Percentiles rank a stretch among this genome's conserved stretches.
phyloP scores from a whole-genome alignment of 2,888 invertebrate species.

The Drosophila mimica region DNA sequence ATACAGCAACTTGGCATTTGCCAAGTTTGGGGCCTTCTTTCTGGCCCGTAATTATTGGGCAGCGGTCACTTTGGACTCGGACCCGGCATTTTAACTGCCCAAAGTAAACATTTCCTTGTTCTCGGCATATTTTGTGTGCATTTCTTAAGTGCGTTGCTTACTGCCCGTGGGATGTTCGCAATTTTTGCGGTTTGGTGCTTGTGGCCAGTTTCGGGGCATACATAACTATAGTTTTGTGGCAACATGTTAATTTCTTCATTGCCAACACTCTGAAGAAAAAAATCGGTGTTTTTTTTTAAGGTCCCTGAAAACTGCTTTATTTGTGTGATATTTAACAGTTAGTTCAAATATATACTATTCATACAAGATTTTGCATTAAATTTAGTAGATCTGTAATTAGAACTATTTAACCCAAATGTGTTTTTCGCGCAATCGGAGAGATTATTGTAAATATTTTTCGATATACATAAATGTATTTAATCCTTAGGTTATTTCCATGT shows the following conservation, averaged over 20 bases:
- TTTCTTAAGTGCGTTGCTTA: constrained; percentile 64
- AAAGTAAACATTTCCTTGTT: constrained; percentile 79
- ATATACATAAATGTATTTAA: neutral
- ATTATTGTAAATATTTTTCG: neutral
- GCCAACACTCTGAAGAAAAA: constrained; percentile 29
- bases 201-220: constrained; percentile 57
- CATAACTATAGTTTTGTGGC: constrained; percentile 74
- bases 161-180: constrained; percentile 36
- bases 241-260: constrained; percentile 78
- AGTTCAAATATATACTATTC: neutral
- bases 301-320: constrained; percentile 2
- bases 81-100: constrained; percentile 68
- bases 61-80: constrained; percentile 48
- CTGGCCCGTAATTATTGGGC: constrained; percentile 59
- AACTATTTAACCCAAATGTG: neutral
- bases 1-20: constrained; percentile 46
- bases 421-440: neutral
- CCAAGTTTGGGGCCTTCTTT: constrained; percentile 26
- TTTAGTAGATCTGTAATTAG: neutral
- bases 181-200: constrained; percentile 31
- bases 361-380: neutral
- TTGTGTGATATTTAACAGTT: neutral
- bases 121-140: constrained; percentile 66
- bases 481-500: neutral
- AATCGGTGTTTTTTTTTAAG: constrained; percentile 1